phyloP scores from a whole-genome alignment of 2,888 invertebrate species.

The Eueremaeus valkanovi region DNA sequence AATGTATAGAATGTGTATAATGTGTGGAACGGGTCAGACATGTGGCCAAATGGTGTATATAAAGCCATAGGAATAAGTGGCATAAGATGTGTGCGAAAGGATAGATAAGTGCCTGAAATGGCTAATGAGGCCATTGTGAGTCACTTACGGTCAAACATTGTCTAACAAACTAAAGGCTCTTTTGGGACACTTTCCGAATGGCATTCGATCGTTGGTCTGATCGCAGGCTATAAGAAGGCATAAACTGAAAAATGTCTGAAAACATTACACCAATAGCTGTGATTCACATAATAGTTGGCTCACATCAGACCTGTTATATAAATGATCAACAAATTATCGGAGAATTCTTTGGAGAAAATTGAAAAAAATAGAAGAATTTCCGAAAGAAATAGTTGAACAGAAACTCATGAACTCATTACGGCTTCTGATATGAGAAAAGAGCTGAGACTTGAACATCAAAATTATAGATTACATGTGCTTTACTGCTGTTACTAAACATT shows the following conservation, averaged over 20 bases:
- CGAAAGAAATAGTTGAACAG: too few relatives aligned
- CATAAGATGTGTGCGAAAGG: slow-evolving; percentile 17
- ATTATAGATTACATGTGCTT: not conserved
- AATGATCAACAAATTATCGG: not conserved
- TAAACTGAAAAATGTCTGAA: not conserved
- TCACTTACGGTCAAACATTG: not conserved
- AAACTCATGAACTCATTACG: not conserved
- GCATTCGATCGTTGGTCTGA: not conserved
- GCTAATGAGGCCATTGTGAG: slow-evolving; percentile 27
- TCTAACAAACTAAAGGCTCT: slow-evolving; percentile 9
- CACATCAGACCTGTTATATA: not conserved
- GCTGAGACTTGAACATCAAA: not conserved
- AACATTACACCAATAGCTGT: not conserved
- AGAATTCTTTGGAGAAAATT: not conserved
- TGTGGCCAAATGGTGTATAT: not conserved
- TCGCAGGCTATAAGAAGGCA: not conserved
- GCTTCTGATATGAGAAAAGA: not conserved
- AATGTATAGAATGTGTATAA: too few relatives aligned
- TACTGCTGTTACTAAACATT: too few relatives aligned
- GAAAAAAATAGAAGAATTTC: not conserved
- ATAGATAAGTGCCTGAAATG: slow-evolving; percentile 10
- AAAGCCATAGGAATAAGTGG: slow-evolving; percentile 20
- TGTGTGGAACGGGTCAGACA: too few relatives aligned
- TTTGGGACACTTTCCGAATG: not conserved
- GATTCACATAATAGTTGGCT: not conserved